A percentile compares a stretch with the other conserved stretches of the same genome.
Conservation (phyloP, 2,888 invertebrate species). For the Cosmia pyralina region DNA sequence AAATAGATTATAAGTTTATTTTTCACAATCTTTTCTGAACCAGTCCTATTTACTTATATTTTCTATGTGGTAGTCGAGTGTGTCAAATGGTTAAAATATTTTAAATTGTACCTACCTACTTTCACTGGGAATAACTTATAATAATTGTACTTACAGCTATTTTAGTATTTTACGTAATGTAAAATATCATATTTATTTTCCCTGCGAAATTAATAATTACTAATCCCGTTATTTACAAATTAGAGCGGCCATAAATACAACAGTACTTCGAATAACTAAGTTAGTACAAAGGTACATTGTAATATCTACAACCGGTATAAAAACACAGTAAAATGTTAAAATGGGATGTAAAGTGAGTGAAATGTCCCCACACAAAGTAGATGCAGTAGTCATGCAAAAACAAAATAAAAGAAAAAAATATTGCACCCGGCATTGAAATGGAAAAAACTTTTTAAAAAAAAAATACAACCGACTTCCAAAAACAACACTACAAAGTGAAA, state of each 20-base stretch:
- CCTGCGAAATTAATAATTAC: slow-evolving; percentile 10
- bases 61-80: background rate
- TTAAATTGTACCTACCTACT: background rate
- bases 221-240: slow-evolving; percentile 14
- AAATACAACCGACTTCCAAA: too few relatives aligned
- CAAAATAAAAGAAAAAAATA: background rate
- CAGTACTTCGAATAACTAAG: slow-evolving; percentile 37
- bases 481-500: too few relatives aligned
- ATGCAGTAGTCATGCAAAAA: slow-evolving; percentile 8
- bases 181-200: slow-evolving; percentile 2
- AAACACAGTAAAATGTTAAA: slow-evolving; percentile 42
- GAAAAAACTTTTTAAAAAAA: too few relatives aligned
- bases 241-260: slow-evolving; percentile 14
- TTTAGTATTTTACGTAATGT: background rate
- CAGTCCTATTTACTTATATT: background rate
- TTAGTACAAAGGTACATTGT: slow-evolving; percentile 30
- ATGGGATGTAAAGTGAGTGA: slow-evolving; percentile 54
- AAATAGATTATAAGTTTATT: too few relatives aligned
- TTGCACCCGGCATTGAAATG: background rate
- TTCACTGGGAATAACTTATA: background rate
- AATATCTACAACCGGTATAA: slow-evolving; percentile 31
- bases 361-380: slow-evolving; percentile 15
- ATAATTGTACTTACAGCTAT: too few relatives aligned
- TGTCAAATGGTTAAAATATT: background rate
- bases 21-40: background rate